Percentiles rank a stretch among this genome's conserved stretches.
Evolutionary conservation across 2,113 vertebrate species (phyloP).

Genomic region (Mohoua ochrocephala): DNA sequence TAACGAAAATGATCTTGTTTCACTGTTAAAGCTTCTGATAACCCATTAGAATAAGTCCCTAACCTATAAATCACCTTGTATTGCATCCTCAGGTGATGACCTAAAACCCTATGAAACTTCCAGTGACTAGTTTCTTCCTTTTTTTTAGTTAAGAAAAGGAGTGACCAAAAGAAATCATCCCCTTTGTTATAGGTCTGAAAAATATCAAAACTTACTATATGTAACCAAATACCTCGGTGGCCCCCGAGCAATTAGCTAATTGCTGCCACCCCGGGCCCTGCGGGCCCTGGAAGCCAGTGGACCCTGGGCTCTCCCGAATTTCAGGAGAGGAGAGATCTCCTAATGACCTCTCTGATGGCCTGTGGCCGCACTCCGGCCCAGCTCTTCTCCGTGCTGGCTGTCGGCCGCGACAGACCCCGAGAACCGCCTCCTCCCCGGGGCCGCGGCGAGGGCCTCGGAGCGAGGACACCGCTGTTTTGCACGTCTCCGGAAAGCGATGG

Average conservation of each 20-base stretch:
- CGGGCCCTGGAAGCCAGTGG: background rate
- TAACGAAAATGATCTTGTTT: conserved; percentile 70
- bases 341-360: background rate
- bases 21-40: conserved; percentile 32
- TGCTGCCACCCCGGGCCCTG: background rate
- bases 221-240: background rate
- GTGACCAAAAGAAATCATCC: background rate
- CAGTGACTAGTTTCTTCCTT: background rate
- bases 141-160: background rate
- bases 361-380: background rate
- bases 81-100: background rate
- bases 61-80: background rate
- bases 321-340: background rate
- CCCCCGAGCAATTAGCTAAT: background rate
- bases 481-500: background rate
- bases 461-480: background rate
- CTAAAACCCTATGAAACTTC: background rate
- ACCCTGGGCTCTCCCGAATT: background rate
- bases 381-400: background rate
- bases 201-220: background rate
- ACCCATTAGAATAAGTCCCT: background rate
- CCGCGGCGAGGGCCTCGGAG: background rate
- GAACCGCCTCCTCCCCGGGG: background rate
- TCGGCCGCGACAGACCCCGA: background rate
- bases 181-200: background rate